These are phyloP conservation scores for Epiblema foenella DNA, from an alignment of 2,888 invertebrate species.

Conservation along the genomic window DNA sequence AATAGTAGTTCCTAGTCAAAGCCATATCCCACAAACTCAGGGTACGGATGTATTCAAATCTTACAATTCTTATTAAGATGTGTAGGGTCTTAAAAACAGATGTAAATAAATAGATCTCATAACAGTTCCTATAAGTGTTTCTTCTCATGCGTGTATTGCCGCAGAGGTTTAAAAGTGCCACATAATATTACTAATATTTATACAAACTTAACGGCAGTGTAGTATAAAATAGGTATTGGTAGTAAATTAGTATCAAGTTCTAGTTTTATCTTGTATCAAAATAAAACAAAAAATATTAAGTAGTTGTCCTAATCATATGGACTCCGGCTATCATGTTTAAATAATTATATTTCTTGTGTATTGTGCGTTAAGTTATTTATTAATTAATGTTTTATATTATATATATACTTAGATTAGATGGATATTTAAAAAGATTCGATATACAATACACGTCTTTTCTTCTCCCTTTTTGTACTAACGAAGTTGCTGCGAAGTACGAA, in stretches of 20 bases:
- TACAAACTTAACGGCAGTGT: background rate
- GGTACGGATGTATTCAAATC: slow-evolving; percentile 23
- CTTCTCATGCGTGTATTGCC: slow-evolving; percentile 19
- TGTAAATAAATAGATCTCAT: slow-evolving; percentile 13
- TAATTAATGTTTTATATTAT: slow-evolving; percentile 8
- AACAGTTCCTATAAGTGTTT: slow-evolving; percentile 35
- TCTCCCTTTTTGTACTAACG: background rate
- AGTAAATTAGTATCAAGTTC: slow-evolving; percentile 7
- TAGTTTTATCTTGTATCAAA: slow-evolving; percentile 15
- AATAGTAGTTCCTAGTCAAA: slow-evolving; percentile 36
- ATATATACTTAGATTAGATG: background rate
- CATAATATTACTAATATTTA: slow-evolving; percentile 3
- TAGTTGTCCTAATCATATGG: slow-evolving; percentile 8
- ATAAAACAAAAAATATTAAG: slow-evolving; percentile 7
- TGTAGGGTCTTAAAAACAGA: slow-evolving; percentile 15
- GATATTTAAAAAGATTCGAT: slow-evolving; percentile 21
- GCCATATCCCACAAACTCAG: slow-evolving; percentile 34
- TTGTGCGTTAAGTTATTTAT: slow-evolving; percentile 11
- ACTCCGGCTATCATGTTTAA: slow-evolving; percentile 10
- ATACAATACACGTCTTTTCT: slow-evolving; percentile 11
- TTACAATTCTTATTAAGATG: background rate
- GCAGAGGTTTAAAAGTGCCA: slow-evolving; percentile 9
- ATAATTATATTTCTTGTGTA: background rate
- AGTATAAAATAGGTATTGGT: background rate
- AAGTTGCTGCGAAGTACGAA: too few species aligned